Evolutionary conservation across 2,113 vertebrate genomes (phyloP).

Genomic region (Jaculus jaculus): DNA sequence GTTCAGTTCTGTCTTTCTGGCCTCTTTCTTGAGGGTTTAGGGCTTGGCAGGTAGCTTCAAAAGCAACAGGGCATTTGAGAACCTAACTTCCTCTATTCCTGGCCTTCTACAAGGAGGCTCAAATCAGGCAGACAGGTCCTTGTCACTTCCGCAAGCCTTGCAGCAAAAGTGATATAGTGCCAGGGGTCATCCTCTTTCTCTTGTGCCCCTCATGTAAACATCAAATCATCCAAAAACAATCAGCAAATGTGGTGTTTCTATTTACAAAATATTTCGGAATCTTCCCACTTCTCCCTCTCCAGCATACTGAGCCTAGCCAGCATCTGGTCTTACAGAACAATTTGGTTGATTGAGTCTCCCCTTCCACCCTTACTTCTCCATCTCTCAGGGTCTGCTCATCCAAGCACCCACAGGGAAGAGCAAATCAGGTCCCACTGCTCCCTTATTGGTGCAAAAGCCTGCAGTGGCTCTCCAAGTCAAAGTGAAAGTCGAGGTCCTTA

Average conservation of each 20-base stretch:
- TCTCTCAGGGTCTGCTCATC: neutral
- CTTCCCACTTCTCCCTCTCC: neutral
- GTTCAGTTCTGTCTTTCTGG: conserved; percentile 31
- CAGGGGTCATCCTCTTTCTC: neutral
- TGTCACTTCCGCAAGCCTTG: neutral
- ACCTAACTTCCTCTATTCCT: neutral
- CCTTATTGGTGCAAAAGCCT: neutral
- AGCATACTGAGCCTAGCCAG: neutral
- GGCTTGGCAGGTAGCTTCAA: conserved; percentile 12
- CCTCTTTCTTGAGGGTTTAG: conserved; percentile 41
- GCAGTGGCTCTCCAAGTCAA: neutral
- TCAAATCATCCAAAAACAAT: neutral
- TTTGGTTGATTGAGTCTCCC: neutral
- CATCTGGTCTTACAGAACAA: neutral
- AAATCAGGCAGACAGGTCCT: neutral
- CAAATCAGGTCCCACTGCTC: neutral
- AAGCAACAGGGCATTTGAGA: conserved; percentile 48
- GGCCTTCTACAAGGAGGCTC: neutral
- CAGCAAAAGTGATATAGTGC: neutral
- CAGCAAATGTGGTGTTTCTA: neutral
- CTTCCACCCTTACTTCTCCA: neutral
- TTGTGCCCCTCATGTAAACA: neutral
- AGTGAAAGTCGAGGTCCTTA: neutral
- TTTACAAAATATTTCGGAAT: conserved; percentile 18
- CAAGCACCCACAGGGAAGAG: neutral